These are phyloP conservation scores for Tinamus major DNA, from an alignment of 2,797 vertebrate genomes.

Conservation along the genomic window DNA sequence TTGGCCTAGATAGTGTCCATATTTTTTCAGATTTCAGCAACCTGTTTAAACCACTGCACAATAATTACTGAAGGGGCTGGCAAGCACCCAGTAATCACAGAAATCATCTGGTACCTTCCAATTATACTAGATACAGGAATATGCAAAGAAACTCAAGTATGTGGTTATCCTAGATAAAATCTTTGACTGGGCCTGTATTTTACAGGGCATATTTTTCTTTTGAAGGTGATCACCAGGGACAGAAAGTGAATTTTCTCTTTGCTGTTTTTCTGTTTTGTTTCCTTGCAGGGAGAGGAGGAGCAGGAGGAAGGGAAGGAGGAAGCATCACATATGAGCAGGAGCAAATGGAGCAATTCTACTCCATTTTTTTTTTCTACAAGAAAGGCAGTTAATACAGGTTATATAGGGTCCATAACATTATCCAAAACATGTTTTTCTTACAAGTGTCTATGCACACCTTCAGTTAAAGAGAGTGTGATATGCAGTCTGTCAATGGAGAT, in stretches of 20 bases:
- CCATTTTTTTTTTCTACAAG: background rate
- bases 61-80: background rate
- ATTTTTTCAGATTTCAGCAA: background rate
- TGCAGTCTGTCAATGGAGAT: background rate
- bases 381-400: background rate
- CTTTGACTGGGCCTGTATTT: background rate
- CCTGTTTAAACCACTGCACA: background rate
- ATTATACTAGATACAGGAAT: background rate
- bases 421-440: background rate
- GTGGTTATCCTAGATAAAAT: background rate
- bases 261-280: background rate
- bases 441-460: background rate
- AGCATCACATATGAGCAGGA: background rate
- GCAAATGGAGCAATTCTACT: background rate
- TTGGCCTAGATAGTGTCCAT: accelerated
- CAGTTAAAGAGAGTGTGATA: background rate
- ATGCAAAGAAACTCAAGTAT: background rate
- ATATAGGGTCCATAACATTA: background rate
- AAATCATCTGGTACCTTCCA: background rate
- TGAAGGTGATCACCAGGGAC: background rate
- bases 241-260: constrained; percentile 15
- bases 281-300: accelerated
- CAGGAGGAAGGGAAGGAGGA: background rate
- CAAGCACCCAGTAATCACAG: background rate
- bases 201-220: constrained; percentile 1